Base-by-base conservation (phyloP, 1,140 invertebrate species). In the Tetranychus urticae region DNA sequence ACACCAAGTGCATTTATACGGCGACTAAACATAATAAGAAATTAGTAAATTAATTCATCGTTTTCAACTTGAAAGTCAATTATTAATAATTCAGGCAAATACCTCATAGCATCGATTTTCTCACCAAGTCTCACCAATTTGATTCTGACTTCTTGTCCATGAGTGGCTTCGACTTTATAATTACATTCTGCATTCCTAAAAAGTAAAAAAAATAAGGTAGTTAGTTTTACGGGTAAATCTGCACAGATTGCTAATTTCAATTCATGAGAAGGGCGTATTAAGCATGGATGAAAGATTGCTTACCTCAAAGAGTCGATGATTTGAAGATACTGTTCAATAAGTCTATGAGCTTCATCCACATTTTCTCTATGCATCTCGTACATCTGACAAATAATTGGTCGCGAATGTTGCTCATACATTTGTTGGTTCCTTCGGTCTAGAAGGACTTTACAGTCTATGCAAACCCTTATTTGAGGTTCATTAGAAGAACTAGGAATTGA, bases 81-180 rank as follows among this genome's bases (percentile, higher is more conserved):
- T 23, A 23, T 23, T 23, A 23, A 61, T 65, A 50, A 62, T 66
- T 71, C 23, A 23, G 23, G 23, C 0, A 23, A 23, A 23, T 23
- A 79, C 75, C 79, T 80, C n/a, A 80, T 65, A 36, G 68, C 69
- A 74, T 94, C 90, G 63, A 96, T 85, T 56, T 80, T 80, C 71
- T 93, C 88, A 1, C 87, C 89, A 56, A 89, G 76, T 70, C 83
- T 85, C 0, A 86, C 80, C 14, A 97, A 82, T 68, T 86, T 84
- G 2, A 80, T 77, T 63, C 88, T 77, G 61, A 92, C 71, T 12
- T 82, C 76, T 69, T 88, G 83, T 10, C 50, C 50, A 52, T 52
- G 50, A 2, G 88, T 86, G 71, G 92, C 85, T 45, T 80, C 74
- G 35, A 94, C 70, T 61, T 82, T 81, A 67, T 89, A 92, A 0